These are phyloP conservation scores for Smutsia temminckii DNA, from an alignment of 2,797 vertebrate species.

Conservation along the genomic window DNA sequence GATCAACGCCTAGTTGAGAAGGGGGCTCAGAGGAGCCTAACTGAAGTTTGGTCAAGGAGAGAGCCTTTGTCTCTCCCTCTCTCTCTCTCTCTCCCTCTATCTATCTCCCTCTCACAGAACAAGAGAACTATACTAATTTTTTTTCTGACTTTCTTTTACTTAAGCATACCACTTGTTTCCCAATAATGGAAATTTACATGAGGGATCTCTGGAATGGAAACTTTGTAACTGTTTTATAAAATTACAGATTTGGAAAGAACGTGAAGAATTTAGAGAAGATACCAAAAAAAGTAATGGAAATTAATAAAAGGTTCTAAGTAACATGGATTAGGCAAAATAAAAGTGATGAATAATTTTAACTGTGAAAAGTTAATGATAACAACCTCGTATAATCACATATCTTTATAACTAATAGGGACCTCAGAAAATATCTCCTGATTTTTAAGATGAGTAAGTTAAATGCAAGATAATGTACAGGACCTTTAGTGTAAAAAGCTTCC, in stretches of 20 bases:
- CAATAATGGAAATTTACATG: neutral
- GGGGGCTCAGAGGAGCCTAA: neutral
- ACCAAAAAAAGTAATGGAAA: neutral
- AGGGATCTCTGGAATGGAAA: neutral
- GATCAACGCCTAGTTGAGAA: neutral
- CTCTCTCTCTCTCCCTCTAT: no score
- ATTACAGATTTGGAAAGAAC: neutral
- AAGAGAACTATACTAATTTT: neutral
- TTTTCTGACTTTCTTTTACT: neutral
- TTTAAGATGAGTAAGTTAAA: neutral
- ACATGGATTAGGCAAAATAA: neutral
- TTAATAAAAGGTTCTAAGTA: neutral
- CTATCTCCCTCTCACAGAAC: no score
- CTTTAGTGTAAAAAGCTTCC: neutral
- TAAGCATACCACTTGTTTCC: neutral
- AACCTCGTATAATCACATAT: neutral
- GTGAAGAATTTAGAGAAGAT: neutral
- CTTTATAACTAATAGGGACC: neutral
- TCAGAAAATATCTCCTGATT: neutral
- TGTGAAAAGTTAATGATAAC: neutral
- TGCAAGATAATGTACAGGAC: neutral
- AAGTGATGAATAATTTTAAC: neutral
- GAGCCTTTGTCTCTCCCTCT: neutral
- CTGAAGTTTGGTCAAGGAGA: neutral
- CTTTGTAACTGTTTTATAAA: neutral